A percentile compares a stretch with the other conserved stretches of the same genome.
Conservation (phyloP, 2,797 vertebrate species). For the Pogoniulus pusillus region DNA sequence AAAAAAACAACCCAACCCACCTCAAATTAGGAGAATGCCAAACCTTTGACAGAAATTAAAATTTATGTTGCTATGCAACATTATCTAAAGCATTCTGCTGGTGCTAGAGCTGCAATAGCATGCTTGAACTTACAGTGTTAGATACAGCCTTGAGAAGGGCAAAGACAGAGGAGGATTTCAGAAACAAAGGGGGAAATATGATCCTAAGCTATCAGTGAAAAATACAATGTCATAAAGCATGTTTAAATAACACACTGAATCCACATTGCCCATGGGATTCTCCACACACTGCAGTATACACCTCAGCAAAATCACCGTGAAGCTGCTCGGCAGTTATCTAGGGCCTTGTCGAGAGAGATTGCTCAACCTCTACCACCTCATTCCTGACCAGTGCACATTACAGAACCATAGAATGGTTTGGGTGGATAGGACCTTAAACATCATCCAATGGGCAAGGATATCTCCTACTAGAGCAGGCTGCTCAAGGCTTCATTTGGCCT, state of each 20-base stretch:
- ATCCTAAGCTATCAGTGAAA: slow-evolving; percentile 20
- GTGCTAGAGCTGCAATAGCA: not conserved
- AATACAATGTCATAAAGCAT: not conserved
- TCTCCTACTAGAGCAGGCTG: too few species aligned
- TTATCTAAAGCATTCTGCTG: slow-evolving; percentile 39
- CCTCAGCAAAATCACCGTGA: not conserved
- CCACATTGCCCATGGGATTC: slow-evolving; percentile 12
- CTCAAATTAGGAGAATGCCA: not conserved
- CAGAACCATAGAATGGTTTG: too few species aligned
- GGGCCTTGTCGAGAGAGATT: not conserved
- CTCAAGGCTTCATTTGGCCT: too few species aligned
- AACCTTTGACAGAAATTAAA: slow-evolving; percentile 50
- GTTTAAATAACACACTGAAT: not conserved
- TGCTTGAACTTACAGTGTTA: slow-evolving; percentile 15
- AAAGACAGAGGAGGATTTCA: not conserved
- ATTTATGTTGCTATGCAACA: slow-evolving; percentile 52
- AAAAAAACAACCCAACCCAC: not conserved
- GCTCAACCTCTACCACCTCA: too few species aligned
- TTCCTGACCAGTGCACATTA: too few species aligned
- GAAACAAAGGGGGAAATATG: slow-evolving; percentile 37
- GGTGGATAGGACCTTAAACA: too few species aligned
- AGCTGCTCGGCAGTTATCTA: not conserved
- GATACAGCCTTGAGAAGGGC: slow-evolving; percentile 9
- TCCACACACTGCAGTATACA: not conserved
- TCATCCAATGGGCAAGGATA: too few species aligned